phyloP scores from a whole-genome alignment of 2,113 vertebrate species.

The Alectura lathami region DNA sequence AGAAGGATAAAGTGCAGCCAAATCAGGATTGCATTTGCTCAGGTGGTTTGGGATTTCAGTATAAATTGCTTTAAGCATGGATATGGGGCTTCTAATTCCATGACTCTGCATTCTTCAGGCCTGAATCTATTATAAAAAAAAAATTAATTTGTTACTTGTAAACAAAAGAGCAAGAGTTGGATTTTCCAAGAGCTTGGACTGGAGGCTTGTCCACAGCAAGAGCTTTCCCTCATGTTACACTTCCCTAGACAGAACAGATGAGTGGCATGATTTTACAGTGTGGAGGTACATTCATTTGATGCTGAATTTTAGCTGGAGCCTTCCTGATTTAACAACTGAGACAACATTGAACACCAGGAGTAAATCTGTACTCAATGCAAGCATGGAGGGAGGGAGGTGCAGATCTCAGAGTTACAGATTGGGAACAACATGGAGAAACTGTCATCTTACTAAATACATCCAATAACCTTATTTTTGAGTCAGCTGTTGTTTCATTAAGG shows the following conservation, averaged over 20 bases:
- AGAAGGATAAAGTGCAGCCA: background rate
- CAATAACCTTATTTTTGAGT: constrained; percentile 8
- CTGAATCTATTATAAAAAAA: background rate
- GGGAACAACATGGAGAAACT: background rate
- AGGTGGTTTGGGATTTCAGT: background rate
- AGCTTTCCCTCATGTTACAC: background rate
- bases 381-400: background rate
- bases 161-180: background rate
- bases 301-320: background rate
- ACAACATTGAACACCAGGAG: background rate
- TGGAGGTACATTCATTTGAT: background rate
- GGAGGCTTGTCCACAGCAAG: background rate
- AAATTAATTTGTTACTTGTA: constrained; percentile 17
- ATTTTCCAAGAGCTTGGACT: background rate
- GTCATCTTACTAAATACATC: background rate
- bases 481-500: background rate
- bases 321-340: background rate
- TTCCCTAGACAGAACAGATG: background rate
- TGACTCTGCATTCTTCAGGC: background rate
- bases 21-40: background rate
- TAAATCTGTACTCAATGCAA: background rate
- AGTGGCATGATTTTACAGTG: background rate
- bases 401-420: background rate
- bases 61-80: background rate
- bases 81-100: background rate